Percentiles rank a stretch among this genome's conserved stretches.
Conservation (phyloP, 2,888 invertebrate genomes). For the Archips crataeganus region DNA sequence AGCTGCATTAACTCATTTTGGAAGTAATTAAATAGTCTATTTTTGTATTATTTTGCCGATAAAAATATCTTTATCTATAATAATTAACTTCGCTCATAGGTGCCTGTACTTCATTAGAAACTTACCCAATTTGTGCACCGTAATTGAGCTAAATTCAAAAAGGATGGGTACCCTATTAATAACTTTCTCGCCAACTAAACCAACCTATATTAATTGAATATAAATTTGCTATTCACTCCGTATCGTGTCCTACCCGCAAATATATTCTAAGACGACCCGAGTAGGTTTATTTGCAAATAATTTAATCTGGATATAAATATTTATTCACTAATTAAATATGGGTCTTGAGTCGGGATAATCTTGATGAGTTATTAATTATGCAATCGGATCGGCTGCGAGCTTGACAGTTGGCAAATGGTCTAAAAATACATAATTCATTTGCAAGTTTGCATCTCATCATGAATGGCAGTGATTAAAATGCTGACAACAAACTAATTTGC, state of each 20-base stretch:
- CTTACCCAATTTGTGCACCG: neutral
- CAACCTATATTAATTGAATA: slow-evolving; percentile 2
- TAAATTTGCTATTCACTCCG: slow-evolving; percentile 3
- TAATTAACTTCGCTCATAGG: neutral
- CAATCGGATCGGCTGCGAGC: slow-evolving; percentile 21
- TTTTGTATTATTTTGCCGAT: no score
- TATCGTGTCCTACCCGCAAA: slow-evolving; percentile 3
- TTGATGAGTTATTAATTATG: slow-evolving; percentile 40
- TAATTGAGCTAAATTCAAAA: neutral
- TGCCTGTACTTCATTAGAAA: neutral
- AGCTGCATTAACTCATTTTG: no score
- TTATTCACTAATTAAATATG: slow-evolving; percentile 39
- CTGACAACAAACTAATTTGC: neutral
- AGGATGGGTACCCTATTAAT: slow-evolving; percentile 13
- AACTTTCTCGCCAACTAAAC: neutral
- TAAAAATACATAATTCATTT: slow-evolving; percentile 24
- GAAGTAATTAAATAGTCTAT: no score
- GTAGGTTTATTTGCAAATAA: slow-evolving; percentile 31
- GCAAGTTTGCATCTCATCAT: slow-evolving; percentile 11
- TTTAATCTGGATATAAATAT: slow-evolving; percentile 41
- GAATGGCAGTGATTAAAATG: neutral
- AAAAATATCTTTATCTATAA: neutral
- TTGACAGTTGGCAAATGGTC: slow-evolving; percentile 25
- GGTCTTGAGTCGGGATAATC: slow-evolving; percentile 37
- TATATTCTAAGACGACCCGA: neutral